Evolutionary conservation across 2,888 invertebrate genomes (phyloP), one percentile per base, ranked within the genome.

Genomic region (Physocephala rufipes): DNA sequence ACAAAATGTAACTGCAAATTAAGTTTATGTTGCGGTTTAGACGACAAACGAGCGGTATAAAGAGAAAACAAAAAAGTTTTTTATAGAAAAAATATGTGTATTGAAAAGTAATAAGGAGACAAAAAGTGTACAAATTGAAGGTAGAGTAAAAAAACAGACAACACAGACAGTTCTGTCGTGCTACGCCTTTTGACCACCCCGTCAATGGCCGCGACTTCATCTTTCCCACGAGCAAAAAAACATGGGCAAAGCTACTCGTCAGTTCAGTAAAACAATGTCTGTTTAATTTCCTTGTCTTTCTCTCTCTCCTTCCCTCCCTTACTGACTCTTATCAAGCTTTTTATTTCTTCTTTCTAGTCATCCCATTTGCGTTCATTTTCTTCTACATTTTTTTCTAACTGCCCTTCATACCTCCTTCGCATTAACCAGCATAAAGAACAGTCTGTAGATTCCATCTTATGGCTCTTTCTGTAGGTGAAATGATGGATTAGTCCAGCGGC

Each of bases 71-170:
- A 36, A 4, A 4, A 36, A 36, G 36, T 4, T 7, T 36, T 53
- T n/a, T n/a, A n/a, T 47, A 26, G 24, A 5, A 26, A 26, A 16
- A 36, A 36, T 36, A 36, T 36, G 45, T 63, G 19, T 47, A 63
- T 63, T 45, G 26, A 63, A 63, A 63, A 13, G 26, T 47, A 63
- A n/a, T n/a, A n/a, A n/a, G n/a, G n/a, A n/a, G n/a, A 30, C 43
- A 21, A 19, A 30, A 62, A 30, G 36, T 36, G 19, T 21, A 36
- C 36, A 21, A 43, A 43, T 19, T 36, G 21, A 9, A 43, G 21
- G 28, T n/a, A 49, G 16, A 49, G 5, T n/a, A 16, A n/a, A 15
- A 49, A 49, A 5, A 36, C 4, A 4, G 9, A 36, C 36, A 36
- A 36, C 36, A 9, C 36, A 36, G 9, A 36, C 36, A 49, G 1